Conservation (phyloP, 2,113 vertebrate species). For the Scalopus aquaticus region DNA sequence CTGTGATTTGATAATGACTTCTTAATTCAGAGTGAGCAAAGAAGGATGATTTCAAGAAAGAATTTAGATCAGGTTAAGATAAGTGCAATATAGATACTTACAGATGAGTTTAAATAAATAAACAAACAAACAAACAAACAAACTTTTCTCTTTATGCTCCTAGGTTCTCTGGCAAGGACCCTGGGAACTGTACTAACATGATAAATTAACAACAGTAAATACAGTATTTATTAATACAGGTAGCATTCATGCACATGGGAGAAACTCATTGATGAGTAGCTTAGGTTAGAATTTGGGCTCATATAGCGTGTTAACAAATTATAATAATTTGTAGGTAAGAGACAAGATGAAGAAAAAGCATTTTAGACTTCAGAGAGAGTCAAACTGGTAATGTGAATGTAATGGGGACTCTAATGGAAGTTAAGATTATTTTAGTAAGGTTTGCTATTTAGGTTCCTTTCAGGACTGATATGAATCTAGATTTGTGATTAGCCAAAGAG, state of each 20-base stretch:
- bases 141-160: no score
- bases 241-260: not conserved
- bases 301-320: not conserved
- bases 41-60: not conserved
- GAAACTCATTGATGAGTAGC: not conserved
- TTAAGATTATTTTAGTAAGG: not conserved
- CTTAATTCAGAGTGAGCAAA: not conserved
- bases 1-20: not conserved
- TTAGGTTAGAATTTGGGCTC: not conserved
- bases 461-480: not conserved
- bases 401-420: not conserved
- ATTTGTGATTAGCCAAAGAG: not conserved
- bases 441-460: not conserved
- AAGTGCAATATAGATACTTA: not conserved
- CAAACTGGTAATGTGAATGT: not conserved
- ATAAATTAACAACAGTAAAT: not conserved
- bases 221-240: not conserved
- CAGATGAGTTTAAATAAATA: not conserved
- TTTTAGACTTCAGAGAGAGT: not conserved
- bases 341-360: not conserved
- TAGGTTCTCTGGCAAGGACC: not conserved
- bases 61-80: conserved; percentile 5
- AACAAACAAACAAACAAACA: no score
- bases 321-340: not conserved
- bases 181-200: no score